Base-by-base conservation (phyloP, 2,113 vertebrate genomes). In the Vulpes vulpes region DNA sequence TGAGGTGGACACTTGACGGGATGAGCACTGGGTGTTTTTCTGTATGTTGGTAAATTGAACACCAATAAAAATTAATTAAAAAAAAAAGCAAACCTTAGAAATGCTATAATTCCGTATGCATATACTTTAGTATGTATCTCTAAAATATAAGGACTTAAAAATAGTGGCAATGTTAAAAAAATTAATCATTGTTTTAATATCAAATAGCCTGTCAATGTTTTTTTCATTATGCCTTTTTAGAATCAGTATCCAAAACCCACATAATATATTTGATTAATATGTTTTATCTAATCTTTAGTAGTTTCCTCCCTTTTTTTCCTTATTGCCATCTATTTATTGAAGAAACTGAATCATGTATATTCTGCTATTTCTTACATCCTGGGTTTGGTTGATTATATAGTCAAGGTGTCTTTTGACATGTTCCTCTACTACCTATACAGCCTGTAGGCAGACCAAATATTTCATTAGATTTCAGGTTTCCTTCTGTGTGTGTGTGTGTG, bases 151-250 rank as follows among this genome's bases (percentile, higher is more conserved):
- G 8, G 16, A 88, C 11, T 64, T 5, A 25, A 59, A 65, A 81
- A 60, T 35, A 84, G 11, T 82, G 27, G 74, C 4, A 67, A 51
- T 93, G 22, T 83, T 82, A 79, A 67, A 89, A 82, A 53, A 30
- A 82, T 65, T 57, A 57, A 88, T 23, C 82, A 67, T 82, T 88
- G 67, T 80, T 64, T 85, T 89, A 94, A 10, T 83, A 88, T 84
- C 51, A 90, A 60, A 85, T 78, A 96, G 14, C 43, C 43, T 22
- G 60, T 11, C 23, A 96, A 57, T 74, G 32, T 74, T 65, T 49
- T 60, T 59, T 57, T 93, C 30, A 17, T 65, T 71, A 10, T 87
- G 11, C n/a, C 65, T 78, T 81, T 95, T 90, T 17, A 96, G 95
- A 84, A 73, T 49, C 19, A 71, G 25, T 9, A 81, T 59, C 74